Evolutionary conservation across 2,888 invertebrate species (phyloP).

Genomic region (Platycheirus albimanus): DNA sequence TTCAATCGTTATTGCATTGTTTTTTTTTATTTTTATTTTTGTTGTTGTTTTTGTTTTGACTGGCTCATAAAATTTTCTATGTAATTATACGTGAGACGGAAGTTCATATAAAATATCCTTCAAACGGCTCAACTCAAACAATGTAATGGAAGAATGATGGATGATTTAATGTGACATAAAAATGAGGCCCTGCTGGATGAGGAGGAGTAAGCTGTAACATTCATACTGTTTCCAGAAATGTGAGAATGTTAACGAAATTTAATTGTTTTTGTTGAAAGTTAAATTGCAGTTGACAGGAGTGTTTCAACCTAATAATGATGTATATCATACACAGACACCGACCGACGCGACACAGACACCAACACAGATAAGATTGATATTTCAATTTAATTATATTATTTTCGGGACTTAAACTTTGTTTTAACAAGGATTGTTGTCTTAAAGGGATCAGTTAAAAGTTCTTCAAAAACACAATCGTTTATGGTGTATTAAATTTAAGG

Average conservation of each 20-base stretch:
- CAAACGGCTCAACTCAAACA: neutral
- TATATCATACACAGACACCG: neutral
- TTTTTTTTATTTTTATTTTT: too few relatives aligned
- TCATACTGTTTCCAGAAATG: constrained; percentile 18
- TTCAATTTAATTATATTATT: constrained; percentile 34
- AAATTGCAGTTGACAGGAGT: constrained; percentile 50
- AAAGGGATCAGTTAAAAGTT: constrained; percentile 14
- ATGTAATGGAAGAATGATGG: constrained; percentile 41
- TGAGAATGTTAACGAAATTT: constrained; percentile 62
- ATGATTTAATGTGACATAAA: constrained; percentile 42
- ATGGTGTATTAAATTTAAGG: constrained; percentile 17
- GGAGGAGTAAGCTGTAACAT: neutral
- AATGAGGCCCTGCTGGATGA: constrained; percentile 26
- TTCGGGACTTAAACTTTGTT: constrained; percentile 19
- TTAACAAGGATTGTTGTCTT: constrained; percentile 32
- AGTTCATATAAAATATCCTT: constrained; percentile 15
- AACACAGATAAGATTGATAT: constrained; percentile 4
- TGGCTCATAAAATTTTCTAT: constrained; percentile 48
- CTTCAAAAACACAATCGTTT: constrained; percentile 11
- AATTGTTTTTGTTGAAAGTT: constrained; percentile 68
- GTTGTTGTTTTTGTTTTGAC: too few relatives aligned
- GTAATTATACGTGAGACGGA: constrained; percentile 16
- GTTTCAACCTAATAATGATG: constrained; percentile 2
- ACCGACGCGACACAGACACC: neutral
- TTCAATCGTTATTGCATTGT: constrained; percentile 46